phyloP scores from a whole-genome alignment of 2,113 vertebrate genomes.

The Gymnobelideus leadbeateri region DNA sequence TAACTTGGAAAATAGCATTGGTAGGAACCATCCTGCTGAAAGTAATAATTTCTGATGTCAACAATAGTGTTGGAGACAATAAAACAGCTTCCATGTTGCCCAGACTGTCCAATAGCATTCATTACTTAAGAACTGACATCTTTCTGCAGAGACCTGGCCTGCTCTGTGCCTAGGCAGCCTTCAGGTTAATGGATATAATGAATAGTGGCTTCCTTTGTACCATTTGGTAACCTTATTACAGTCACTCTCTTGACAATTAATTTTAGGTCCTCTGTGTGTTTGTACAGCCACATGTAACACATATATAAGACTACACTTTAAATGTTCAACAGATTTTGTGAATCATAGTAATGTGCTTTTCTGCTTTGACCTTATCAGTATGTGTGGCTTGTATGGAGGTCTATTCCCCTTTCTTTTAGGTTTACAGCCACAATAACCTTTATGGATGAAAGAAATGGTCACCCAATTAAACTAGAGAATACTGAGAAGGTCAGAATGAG shows the following conservation, averaged over 20 bases:
- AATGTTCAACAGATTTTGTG: accelerated
- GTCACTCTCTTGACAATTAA: not conserved
- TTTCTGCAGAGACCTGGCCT: not conserved
- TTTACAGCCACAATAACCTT: constrained; percentile 29
- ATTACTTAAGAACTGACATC: constrained; percentile 34
- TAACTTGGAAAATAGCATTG: accelerated
- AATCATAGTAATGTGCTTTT: accelerated
- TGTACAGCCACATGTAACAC: not conserved
- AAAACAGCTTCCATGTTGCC: not conserved
- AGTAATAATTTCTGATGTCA: not conserved
- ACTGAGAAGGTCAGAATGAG: constrained; percentile 21
- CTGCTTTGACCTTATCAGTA: not conserved
- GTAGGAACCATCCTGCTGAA: not conserved
- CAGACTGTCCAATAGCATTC: not conserved
- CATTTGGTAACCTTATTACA: not conserved
- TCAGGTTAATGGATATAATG: constrained; percentile 33
- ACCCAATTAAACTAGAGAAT: not conserved
- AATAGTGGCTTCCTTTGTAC: constrained; percentile 31
- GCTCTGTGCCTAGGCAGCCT: constrained; percentile 10
- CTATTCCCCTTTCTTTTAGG: accelerated
- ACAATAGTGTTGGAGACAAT: accelerated
- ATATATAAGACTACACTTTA: not conserved
- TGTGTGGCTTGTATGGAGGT: not conserved
- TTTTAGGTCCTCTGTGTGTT: not conserved
- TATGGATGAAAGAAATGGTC: not conserved